A percentile compares a stretch with the other conserved stretches of the same genome.
These are phyloP conservation scores for Tenebrosternarchus preto DNA, from an alignment of 2,113 vertebrate genomes.

Conservation along the genomic window DNA sequence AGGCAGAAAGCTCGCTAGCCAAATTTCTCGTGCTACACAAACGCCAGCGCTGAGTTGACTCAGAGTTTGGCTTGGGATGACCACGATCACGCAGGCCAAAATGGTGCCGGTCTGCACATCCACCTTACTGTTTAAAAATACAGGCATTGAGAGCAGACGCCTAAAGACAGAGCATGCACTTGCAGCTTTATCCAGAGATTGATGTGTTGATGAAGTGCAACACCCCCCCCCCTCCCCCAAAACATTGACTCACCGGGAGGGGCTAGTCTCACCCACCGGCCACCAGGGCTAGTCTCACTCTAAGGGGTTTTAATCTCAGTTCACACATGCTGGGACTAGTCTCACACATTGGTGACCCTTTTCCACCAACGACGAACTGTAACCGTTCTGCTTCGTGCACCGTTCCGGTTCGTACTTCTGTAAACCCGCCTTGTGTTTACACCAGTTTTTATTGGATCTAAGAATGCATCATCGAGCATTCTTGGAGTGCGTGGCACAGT, in stretches of 20 bases:
- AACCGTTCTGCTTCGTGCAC: too few relatives aligned
- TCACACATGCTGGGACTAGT: too few relatives aligned
- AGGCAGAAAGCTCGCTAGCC: conserved; percentile 1
- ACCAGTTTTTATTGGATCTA: too few relatives aligned
- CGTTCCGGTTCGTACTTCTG: too few relatives aligned
- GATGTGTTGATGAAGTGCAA: background rate
- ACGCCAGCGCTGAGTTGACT: background rate
- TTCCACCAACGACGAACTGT: too few relatives aligned
- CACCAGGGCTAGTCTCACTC: too few relatives aligned
- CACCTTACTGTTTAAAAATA: conserved; percentile 11
- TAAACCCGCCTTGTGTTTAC: too few relatives aligned
- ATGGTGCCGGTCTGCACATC: background rate
- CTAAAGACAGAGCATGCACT: conserved; percentile 17
- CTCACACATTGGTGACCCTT: too few relatives aligned
- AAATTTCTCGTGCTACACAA: background rate
- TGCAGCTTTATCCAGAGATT: background rate
- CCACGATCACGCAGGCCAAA: background rate
- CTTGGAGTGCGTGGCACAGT: too few relatives aligned
- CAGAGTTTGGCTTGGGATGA: conserved; percentile 1
- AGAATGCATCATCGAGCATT: too few relatives aligned
- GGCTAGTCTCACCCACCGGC: background rate
- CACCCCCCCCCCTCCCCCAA: too few relatives aligned
- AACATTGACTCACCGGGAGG: background rate
- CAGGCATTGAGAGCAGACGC: background rate
- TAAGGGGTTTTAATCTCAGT: too few relatives aligned